Evolutionary conservation across 2,888 invertebrate genomes (phyloP), one percentile per base, ranked within the genome.

Genomic region (Crematogaster levior): DNA sequence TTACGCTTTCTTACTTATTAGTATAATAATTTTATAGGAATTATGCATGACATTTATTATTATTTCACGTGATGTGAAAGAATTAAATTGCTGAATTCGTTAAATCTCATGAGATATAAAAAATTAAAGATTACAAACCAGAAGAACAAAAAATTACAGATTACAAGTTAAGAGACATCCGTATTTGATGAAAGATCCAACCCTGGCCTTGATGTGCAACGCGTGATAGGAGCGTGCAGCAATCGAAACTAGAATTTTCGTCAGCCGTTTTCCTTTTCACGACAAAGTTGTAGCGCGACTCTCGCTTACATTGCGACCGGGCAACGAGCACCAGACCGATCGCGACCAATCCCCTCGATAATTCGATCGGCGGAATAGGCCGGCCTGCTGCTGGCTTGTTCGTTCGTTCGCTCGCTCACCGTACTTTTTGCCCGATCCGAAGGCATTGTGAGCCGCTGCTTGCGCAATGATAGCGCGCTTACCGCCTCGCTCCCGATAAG

Each of bases 391-490:
- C 37, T 34, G 53, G 83, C 46, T 63, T 46, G 70, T 43, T 77
- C 63, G 70, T 46, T 77, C 79, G 84, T 70, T 75, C 65, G 84
- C 80, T 86, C 82, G 84, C 65, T 84, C 77, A 81, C 86, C 85
- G 83, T 82, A 89, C 86, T 89, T 90, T 90, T 91, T 90, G 81
- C 85, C 75, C 75, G 77, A 84, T 84, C 83, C 82, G 89, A 88
- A 90, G 90, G 90, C 90, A 91, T 91, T 92, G 92, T 92, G 90
- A 91, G 90, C 89, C 89, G 87, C 85, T 82, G 90, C 81, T 93
- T 92, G 92, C 92, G 92, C 92, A 92, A 92, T 92, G 88, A 89
- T 88, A 90, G 91, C 90, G 89, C 89, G 87, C 89, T 88, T 88
- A 81, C 86, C 87, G 82, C 83, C 85, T 85, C 86, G 86, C 91